Percentiles rank a stretch among this genome's conserved stretches.
These are phyloP conservation scores for Dioctria linearis DNA, from an alignment of 2,888 invertebrate genomes.

Conservation along the genomic window DNA sequence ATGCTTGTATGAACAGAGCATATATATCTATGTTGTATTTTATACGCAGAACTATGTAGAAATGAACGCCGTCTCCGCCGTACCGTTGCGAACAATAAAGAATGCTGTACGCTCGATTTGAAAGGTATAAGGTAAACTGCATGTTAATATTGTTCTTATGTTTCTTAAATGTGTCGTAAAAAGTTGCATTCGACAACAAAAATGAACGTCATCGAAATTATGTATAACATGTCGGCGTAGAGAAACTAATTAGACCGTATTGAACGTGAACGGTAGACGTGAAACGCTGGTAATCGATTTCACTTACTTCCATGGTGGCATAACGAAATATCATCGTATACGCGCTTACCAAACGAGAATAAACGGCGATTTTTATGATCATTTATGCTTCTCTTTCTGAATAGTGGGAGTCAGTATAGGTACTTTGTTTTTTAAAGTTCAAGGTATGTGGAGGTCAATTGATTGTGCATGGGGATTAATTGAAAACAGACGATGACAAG, in stretches of 20 bases:
- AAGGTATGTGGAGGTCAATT: constrained; percentile 40
- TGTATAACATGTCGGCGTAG: constrained; percentile 45
- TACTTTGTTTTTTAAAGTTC: constrained; percentile 34
- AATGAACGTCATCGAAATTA: constrained; percentile 37
- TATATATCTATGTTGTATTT: too few relatives aligned
- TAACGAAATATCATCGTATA: constrained; percentile 32
- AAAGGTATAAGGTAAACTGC: constrained; percentile 47
- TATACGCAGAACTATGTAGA: not conserved
- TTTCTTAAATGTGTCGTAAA: constrained; percentile 37
- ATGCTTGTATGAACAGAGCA: too few relatives aligned
- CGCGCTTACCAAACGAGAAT: constrained; percentile 22
- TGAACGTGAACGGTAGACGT: constrained; percentile 45
- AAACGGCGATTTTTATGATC: constrained; percentile 39
- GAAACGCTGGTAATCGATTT: constrained; percentile 50
- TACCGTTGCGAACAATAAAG: not conserved
- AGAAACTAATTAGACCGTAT: constrained; percentile 49
- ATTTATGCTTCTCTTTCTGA: constrained; percentile 10
- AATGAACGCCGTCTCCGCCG: not conserved
- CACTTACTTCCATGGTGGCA: constrained; percentile 39
- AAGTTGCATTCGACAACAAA: not conserved
- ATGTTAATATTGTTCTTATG: constrained; percentile 46
- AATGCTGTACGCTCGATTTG: constrained; percentile 33
- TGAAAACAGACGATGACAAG: constrained; percentile 24
- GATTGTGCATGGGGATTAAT: constrained; percentile 22
- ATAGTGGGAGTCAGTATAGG: not conserved